These are phyloP conservation scores for Hymenopus coronatus DNA, from an alignment of 2,888 invertebrate species.

Conservation along the genomic window DNA sequence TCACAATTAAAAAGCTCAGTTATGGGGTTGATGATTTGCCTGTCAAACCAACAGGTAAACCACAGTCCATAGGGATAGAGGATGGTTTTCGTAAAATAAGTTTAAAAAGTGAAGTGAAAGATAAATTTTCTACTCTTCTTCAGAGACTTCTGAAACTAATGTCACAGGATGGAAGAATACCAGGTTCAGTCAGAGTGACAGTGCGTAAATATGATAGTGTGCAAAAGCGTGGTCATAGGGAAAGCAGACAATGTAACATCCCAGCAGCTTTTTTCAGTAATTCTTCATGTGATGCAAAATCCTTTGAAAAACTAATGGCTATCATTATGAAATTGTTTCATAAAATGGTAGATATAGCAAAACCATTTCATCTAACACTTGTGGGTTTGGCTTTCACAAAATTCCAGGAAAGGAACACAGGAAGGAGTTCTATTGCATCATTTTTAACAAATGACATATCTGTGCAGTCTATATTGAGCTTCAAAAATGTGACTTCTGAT, in stretches of 20 bases:
- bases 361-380: slow-evolving; percentile 76
- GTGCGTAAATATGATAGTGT: slow-evolving; percentile 68
- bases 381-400: slow-evolving; percentile 80
- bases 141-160: slow-evolving; percentile 68
- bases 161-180: slow-evolving; percentile 74
- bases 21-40: slow-evolving; percentile 70
- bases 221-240: slow-evolving; percentile 66
- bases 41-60: slow-evolving; percentile 72
- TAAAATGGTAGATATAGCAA: slow-evolving; percentile 41
- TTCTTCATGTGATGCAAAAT: slow-evolving; percentile 46
- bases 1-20: slow-evolving; percentile 44
- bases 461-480: slow-evolving; percentile 62
- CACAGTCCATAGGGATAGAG: slow-evolving; percentile 76
- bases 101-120: slow-evolving; percentile 69
- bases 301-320: slow-evolving; percentile 44
- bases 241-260: slow-evolving; percentile 73
- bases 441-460: slow-evolving; percentile 74
- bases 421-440: slow-evolving; percentile 69
- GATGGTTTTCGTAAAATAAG: slow-evolving; percentile 74
- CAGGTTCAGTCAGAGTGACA: slow-evolving; percentile 70
- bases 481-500: slow-evolving; percentile 13
- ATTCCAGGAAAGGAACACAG: slow-evolving; percentile 69
- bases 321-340: slow-evolving; percentile 36
- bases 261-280: slow-evolving; percentile 60
- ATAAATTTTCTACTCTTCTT: slow-evolving; percentile 66